These are phyloP conservation scores for Trinorchestia longiramus DNA, from an alignment of 1,140 invertebrate species.

Conservation along the genomic window DNA sequence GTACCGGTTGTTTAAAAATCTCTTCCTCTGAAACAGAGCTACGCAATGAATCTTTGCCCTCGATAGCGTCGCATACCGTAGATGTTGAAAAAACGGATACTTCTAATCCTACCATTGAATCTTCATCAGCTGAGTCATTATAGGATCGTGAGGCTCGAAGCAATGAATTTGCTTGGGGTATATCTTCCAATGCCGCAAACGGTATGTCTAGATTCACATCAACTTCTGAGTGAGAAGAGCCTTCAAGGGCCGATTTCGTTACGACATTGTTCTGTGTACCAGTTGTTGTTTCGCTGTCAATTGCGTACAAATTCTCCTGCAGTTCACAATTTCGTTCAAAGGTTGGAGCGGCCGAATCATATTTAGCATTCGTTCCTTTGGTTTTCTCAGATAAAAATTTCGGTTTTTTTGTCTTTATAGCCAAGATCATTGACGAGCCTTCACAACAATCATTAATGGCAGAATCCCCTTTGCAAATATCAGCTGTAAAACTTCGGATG, in stretches of 20 bases:
- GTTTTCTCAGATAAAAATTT: not conserved
- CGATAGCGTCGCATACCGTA: not conserved
- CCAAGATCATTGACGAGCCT: not conserved
- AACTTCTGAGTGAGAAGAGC: not conserved
- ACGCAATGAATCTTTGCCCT: not conserved
- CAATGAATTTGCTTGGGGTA: not conserved
- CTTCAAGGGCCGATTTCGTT: not conserved
- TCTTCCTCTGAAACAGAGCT: not conserved
- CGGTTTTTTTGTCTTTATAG: not conserved
- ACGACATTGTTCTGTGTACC: not conserved
- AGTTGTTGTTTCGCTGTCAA: not conserved
- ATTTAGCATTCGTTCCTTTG: not conserved
- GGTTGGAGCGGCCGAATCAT: not conserved
- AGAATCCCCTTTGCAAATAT: not conserved
- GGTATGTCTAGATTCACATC: not conserved
- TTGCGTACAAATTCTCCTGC: not conserved
- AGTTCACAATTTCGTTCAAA: not conserved
- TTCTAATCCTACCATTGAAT: not conserved
- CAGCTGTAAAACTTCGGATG: not conserved
- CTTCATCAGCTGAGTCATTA: not conserved
- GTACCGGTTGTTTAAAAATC: not conserved
- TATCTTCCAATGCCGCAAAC: not conserved
- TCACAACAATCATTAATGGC: not conserved
- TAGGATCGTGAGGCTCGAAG: not conserved
- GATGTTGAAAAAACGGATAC: not conserved